A percentile compares a stretch with the other conserved stretches of the same genome.
Evolutionary conservation across 2,113 vertebrate genomes (phyloP).

Genomic region (Eira barbara): DNA sequence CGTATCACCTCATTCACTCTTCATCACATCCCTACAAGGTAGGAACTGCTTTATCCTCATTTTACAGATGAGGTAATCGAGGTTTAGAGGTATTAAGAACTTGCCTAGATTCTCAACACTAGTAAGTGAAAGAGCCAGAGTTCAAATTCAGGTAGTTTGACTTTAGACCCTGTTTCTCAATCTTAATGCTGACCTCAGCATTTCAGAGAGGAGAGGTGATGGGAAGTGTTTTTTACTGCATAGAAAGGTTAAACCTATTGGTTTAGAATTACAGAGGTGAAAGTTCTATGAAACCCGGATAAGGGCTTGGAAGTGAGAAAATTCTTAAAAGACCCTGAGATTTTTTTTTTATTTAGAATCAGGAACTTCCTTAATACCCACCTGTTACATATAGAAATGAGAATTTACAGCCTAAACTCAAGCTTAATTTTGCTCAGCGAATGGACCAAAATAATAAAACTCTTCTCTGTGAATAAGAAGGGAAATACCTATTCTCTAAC

Average conservation of each 20-base stretch:
- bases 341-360: slow-evolving; percentile 5
- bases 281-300: background rate
- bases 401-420: slow-evolving; percentile 6
- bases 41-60: background rate
- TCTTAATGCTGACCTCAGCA: background rate
- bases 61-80: background rate
- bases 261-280: background rate
- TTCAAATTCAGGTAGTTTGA: background rate
- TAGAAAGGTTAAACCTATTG: background rate
- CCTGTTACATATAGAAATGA: background rate
- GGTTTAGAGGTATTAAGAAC: background rate
- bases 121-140: background rate
- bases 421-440: slow-evolving; percentile 42
- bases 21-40: background rate
- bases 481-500: slow-evolving; percentile 13
- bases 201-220: background rate
- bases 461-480: slow-evolving; percentile 31
- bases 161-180: background rate
- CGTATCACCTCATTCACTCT: background rate
- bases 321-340: background rate
- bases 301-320: background rate
- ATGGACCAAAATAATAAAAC: slow-evolving; percentile 35
- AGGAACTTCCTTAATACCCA: background rate
- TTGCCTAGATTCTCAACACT: background rate
- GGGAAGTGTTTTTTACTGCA: background rate